Evolutionary conservation across 2,113 vertebrate genomes (phyloP).

Genomic region (Sebastes schlegelii): DNA sequence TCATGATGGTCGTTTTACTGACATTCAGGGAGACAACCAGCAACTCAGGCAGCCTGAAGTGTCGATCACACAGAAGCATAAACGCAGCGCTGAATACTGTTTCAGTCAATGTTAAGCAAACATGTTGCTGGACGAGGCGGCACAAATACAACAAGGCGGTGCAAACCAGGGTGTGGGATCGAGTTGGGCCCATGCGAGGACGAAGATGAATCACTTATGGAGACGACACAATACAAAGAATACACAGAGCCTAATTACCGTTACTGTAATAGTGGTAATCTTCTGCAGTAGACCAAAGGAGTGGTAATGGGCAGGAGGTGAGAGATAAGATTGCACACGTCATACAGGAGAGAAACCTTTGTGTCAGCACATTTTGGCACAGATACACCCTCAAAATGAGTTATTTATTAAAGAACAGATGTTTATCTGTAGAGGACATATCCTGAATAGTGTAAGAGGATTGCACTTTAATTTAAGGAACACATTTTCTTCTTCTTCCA

Average conservation of each 20-base stretch:
- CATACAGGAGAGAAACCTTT: constrained; percentile 62
- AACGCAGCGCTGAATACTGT: background rate
- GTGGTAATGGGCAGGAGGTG: constrained; percentile 77
- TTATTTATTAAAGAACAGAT: background rate
- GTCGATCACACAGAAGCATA: constrained; percentile 5
- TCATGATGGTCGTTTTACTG: background rate
- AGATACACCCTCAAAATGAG: background rate
- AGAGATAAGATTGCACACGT: constrained; percentile 80
- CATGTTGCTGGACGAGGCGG: constrained; percentile 6
- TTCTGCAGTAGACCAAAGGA: constrained; percentile 91
- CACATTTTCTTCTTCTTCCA: background rate
- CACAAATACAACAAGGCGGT: constrained; percentile 22
- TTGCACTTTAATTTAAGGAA: background rate
- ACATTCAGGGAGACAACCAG: constrained; percentile 30
- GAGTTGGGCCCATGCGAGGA: constrained; percentile 70
- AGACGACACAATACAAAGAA: constrained; percentile 72
- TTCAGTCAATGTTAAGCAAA: constrained; percentile 43
- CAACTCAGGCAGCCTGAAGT: constrained; percentile 27
- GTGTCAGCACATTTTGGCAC: constrained; percentile 57
- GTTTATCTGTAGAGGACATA: background rate
- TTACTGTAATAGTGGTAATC: constrained; percentile 98
- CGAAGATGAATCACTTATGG: constrained; percentile 57
- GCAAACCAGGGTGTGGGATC: constrained; percentile 4
- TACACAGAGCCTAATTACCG: constrained; percentile 89
- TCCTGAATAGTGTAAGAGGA: background rate